Conservation (phyloP, 1,140 invertebrate species). For the Mercenaria mercenaria region DNA sequence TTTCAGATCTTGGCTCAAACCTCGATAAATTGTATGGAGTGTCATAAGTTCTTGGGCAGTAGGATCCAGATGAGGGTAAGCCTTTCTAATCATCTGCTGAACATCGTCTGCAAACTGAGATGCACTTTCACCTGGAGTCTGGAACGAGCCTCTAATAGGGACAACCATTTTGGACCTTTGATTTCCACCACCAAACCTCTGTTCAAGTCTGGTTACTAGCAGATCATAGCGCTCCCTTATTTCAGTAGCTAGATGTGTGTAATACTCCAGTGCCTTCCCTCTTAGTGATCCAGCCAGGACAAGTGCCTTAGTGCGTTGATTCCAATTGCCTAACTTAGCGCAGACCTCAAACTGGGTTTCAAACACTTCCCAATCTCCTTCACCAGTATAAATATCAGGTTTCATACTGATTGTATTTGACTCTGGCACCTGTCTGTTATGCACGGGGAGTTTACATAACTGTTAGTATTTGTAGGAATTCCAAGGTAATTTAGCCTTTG, state of each 20-base stretch:
- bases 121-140: neutral
- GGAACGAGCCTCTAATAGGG: neutral
- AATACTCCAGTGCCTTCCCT: neutral
- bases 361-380: neutral
- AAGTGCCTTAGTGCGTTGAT: neutral
- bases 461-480: neutral
- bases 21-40: neutral
- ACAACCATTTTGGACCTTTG: neutral
- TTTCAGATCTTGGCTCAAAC: neutral
- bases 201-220: neutral
- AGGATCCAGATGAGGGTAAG: neutral
- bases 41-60: neutral
- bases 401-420: neutral
- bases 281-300: neutral
- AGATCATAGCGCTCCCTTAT: neutral
- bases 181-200: neutral
- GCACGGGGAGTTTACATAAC: neutral
- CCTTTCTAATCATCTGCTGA: neutral
- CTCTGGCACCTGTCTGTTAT: neutral
- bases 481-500: neutral
- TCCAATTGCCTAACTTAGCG: no score
- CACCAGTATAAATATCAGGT: neutral
- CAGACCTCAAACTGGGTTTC: neutral
- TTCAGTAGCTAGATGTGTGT: neutral
- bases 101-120: neutral